These are phyloP conservation scores for Phortica variegata DNA, from an alignment of 1,140 invertebrate species.

Conservation along the genomic window DNA sequence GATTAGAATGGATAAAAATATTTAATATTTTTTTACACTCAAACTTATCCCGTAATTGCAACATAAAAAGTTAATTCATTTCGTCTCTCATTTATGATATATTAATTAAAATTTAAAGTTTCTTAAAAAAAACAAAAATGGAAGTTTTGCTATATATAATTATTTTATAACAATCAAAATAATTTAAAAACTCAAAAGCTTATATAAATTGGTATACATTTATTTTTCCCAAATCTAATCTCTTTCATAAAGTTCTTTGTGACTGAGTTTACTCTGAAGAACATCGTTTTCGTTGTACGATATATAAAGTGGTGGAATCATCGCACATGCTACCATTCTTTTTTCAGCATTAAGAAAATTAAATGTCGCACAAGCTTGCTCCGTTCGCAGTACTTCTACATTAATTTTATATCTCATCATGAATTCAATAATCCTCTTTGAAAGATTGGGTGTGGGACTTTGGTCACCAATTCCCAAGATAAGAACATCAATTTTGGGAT, in stretches of 20 bases:
- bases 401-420: constrained; percentile 64
- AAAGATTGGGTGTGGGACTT: constrained; percentile 47
- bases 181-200: too few relatives aligned
- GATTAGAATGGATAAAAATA: too few relatives aligned
- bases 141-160: too few relatives aligned
- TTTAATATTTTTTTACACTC: too few relatives aligned
- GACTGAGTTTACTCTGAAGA: constrained; percentile 55
- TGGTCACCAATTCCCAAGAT: constrained; percentile 74
- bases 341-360: constrained; percentile 80
- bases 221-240: constrained; percentile 26
- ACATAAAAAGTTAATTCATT: too few relatives aligned
- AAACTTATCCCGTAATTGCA: too few relatives aligned
- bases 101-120: too few relatives aligned
- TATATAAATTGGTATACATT: too few relatives aligned
- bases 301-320: constrained; percentile 70
- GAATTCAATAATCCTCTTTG: constrained; percentile 58
- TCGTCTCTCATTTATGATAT: too few relatives aligned
- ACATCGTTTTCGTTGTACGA: constrained; percentile 58
- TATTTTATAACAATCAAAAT: too few relatives aligned
- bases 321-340: constrained; percentile 72
- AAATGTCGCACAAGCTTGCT: constrained; percentile 74
- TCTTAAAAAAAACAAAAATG: too few relatives aligned
- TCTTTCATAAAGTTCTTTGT: constrained; percentile 58
- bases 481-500: constrained; percentile 83
- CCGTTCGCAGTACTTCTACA: constrained; percentile 73